Conservation (phyloP, 2,113 vertebrate genomes). For the Tauraco erythrolophus region DNA sequence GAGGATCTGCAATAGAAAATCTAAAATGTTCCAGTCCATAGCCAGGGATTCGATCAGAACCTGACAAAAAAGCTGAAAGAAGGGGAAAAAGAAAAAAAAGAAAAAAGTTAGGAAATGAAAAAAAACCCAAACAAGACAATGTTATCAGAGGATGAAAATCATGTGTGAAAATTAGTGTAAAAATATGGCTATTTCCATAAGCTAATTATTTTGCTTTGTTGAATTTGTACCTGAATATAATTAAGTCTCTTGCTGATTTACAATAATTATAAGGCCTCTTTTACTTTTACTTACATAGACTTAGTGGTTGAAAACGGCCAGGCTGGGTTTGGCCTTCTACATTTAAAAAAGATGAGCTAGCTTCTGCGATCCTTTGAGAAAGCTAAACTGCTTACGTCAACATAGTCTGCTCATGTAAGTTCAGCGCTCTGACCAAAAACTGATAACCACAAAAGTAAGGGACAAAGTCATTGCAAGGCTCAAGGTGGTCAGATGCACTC, state of each 20-base stretch:
- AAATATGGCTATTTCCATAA: background rate
- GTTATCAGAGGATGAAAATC: background rate
- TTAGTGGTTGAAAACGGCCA: background rate
- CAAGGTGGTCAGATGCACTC: background rate
- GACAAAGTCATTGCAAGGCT: background rate
- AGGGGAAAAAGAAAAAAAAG: background rate
- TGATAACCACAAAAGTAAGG: background rate
- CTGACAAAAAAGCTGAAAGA: slow-evolving; percentile 69
- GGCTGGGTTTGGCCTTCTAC: background rate
- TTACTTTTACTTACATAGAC: background rate
- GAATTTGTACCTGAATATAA: background rate
- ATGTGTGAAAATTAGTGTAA: background rate
- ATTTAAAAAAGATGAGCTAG: background rate
- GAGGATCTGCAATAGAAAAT: background rate
- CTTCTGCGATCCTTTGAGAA: background rate
- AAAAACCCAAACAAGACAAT: background rate
- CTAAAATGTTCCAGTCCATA: background rate
- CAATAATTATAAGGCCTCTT: background rate
- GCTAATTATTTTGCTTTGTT: background rate
- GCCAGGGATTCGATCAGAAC: slow-evolving; percentile 45
- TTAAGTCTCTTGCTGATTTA: background rate
- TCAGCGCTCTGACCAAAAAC: background rate
- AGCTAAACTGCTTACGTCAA: background rate
- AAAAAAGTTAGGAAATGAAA: no score
- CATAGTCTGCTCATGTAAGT: background rate